Percentiles rank a stretch among this genome's conserved stretches.
Conservation (phyloP, 2,888 invertebrate species). For the Kuschelorhynchus macadamiae region DNA sequence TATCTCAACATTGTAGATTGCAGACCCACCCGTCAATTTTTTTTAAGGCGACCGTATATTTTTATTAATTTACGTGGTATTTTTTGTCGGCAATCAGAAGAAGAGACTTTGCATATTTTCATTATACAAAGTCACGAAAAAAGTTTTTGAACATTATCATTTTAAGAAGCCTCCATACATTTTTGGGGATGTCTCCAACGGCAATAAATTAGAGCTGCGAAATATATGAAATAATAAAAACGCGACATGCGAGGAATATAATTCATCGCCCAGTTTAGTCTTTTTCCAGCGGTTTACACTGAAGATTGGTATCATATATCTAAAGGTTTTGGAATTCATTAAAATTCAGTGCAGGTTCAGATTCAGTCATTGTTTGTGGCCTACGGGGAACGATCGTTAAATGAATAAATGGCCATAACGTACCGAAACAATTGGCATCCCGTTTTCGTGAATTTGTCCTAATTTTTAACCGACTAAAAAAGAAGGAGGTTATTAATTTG, state of each 20-base stretch:
- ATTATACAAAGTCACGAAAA: too few species aligned
- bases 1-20: too few species aligned
- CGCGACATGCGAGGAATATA: slow-evolving; percentile 41
- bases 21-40: too few species aligned
- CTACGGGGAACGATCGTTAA: not conserved
- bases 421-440: too few species aligned
- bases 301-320: slow-evolving; percentile 49
- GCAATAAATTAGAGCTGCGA: slow-evolving; percentile 33
- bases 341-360: slow-evolving; percentile 43
- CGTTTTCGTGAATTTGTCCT: too few species aligned
- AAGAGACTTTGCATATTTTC: too few species aligned
- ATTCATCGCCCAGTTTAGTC: slow-evolving; percentile 40
- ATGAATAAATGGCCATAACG: slow-evolving; percentile 14
- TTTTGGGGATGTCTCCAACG: slow-evolving; percentile 16
- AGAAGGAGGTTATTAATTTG: too few species aligned
- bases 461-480: too few species aligned
- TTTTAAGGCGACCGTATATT: too few species aligned
- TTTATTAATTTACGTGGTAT: too few species aligned
- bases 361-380: slow-evolving; percentile 33
- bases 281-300: slow-evolving; percentile 42
- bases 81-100: too few species aligned
- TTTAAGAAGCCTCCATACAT: not conserved
- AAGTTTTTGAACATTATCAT: not conserved
- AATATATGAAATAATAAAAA: slow-evolving; percentile 49
- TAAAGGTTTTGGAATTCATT: slow-evolving; percentile 40